Conservation (phyloP, 2,888 invertebrate species). For the Dynastes hyllus region DNA sequence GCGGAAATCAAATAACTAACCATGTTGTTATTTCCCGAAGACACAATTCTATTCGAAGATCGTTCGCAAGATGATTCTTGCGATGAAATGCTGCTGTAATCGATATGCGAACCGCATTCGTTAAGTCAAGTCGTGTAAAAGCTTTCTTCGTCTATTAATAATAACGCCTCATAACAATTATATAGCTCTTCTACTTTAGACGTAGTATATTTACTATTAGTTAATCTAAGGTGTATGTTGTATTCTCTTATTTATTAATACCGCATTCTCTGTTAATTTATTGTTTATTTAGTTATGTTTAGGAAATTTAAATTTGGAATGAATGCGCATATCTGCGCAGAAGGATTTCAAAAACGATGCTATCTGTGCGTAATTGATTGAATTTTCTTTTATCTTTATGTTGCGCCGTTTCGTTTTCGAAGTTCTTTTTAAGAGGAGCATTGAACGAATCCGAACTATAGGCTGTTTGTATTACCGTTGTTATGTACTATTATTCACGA, state of each 20-base stretch:
- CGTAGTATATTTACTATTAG: slow-evolving; percentile 9
- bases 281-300: slow-evolving; percentile 30
- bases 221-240: slow-evolving; percentile 29
- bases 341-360: slow-evolving; percentile 23
- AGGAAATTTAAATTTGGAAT: not conserved
- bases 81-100: slow-evolving; percentile 20
- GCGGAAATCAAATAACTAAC: slow-evolving; percentile 44
- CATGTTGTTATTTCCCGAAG: not conserved
- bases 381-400: not conserved
- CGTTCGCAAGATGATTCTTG: slow-evolving; percentile 10
- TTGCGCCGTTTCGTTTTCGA: not conserved
- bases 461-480: not conserved
- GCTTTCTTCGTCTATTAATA: slow-evolving; percentile 37
- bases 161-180: slow-evolving; percentile 31
- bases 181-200: slow-evolving; percentile 42
- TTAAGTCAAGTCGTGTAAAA: slow-evolving; percentile 25
- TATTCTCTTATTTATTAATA: slow-evolving; percentile 39
- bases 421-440: not conserved
- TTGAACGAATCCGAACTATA: slow-evolving; percentile 22
- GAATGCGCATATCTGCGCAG: not conserved
- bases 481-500: slow-evolving; percentile 20
- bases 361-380: not conserved
- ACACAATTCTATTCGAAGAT: slow-evolving; percentile 3
- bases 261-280: slow-evolving; percentile 11
- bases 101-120: not conserved